Evolutionary conservation across 2,113 vertebrate genomes (phyloP), one percentile per base, ranked within the genome.

Genomic region (Neodontobutis hainanensis): DNA sequence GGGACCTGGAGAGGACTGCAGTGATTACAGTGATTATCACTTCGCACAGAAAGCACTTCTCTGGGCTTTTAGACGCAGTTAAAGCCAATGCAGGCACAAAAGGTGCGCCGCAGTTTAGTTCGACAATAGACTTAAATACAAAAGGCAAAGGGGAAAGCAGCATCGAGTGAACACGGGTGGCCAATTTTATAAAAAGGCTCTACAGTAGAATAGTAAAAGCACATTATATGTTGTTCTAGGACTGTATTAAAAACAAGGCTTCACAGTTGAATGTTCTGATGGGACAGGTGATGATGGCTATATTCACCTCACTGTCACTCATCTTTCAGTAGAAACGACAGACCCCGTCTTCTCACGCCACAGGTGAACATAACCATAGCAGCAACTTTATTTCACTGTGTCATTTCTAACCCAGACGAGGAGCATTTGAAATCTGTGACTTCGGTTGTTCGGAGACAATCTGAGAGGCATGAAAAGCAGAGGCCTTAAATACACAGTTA

Each of bases 11-110:
- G 68, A 45, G 42, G 11, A 35, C 16, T 32, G 10, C 9, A 40
- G 14, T 50, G 65, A 79, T 73, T 50, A 64, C 52, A 32, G 61
- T 50, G 44, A 78, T 73, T 65, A 65, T 42, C 19, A 49, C 43
- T 36, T 12, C 3, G 15, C 45, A 58, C 34, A 58, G 50, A 15
- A 66, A 32, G 58, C 50, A 58, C 0, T 46, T 58, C 42, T 40
- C 3, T 12, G 11, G 38, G 15, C 38, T 34, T 34, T 57, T 34
- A 14, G 10, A 46, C 6, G 12, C 9, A 2, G 12, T 11, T 8
- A 14, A 46, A 11, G 12, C 9, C 11, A 46, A 40, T 6, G 38
- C 38, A 40, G 38, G 38, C 38, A 6, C 38, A 6, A 8, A 40
- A 40, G 38, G 38, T 40, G 38, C 8, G 2, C 38, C 38, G 38